Base-by-base conservation (phyloP, 2,797 vertebrate species). In the Oreochromis mossambicus region DNA sequence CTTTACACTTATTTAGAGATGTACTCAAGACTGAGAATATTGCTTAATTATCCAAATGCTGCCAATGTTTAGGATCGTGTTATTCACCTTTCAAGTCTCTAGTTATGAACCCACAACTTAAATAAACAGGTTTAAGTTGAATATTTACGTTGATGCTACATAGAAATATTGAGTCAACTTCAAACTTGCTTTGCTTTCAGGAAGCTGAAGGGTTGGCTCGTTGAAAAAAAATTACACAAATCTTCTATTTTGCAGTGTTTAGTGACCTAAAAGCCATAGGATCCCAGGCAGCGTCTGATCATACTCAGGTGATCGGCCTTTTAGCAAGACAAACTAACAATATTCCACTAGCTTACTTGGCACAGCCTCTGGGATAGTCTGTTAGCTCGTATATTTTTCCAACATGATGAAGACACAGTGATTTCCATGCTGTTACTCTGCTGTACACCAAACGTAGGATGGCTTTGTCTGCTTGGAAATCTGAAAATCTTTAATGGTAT, bases 331-430 rank as follows among this genome's bases (percentile, higher is more conserved):
- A 68, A 41, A 43, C 8, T 0, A 15, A 21, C n/a, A 70, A 4
- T 21, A 43, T 15, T 0, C 38, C 21, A 9, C 8, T 46, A 10
- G 21, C 66, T 46, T 46, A 7, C 38, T 17, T 0, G 1, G 21
- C 8, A 1, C 8, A 7, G 5, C 21, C 66, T 26, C 7, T 21
- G 7, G 36, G 36, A 41, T 41, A 6, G 13, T 70, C 41, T 0
- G 58, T 38, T 26, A 43, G 13, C 63, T 26, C 5, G 26, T 24
- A 66, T 0, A 46, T 70, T 26, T 17, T 2, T 17, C 21, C 8
- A 26, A 0, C 66, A 46, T 4, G 21, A 17, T 61, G 56, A 34
- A 61, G 0, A 0, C 34, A 1, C 32, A n/a, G 56, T 61, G 56
- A n/a, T n/a, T 34, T 61, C 66, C 26, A 70, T 0, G 3, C 38